Evolutionary conservation across 2,797 vertebrate genomes (phyloP).

Genomic region (Tolypeutes matacus): DNA sequence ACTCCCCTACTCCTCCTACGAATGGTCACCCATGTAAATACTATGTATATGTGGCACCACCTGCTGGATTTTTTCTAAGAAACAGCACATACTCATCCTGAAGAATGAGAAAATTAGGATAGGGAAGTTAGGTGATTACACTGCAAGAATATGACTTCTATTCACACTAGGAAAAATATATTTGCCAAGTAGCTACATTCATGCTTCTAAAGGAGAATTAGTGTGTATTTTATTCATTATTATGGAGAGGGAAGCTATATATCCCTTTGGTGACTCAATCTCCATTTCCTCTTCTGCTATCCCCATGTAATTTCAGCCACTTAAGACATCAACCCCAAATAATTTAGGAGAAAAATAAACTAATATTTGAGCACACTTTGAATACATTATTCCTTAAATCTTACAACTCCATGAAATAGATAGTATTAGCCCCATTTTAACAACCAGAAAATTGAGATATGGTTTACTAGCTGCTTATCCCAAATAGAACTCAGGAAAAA

Average conservation of each 20-base stretch:
- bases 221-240: neutral
- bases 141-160: neutral
- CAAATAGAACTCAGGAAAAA: neutral
- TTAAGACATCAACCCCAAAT: neutral
- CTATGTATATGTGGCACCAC: constrained; percentile 42
- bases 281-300: neutral
- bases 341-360: neutral
- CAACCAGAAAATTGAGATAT: neutral
- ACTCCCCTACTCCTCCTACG: neutral
- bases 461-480: neutral
- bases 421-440: neutral
- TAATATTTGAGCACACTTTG: neutral
- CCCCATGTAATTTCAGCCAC: neutral
- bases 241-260: neutral
- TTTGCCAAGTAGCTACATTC: neutral
- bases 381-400: neutral
- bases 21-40: neutral
- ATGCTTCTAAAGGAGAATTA: neutral
- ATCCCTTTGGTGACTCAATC: neutral
- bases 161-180: neutral
- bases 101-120: neutral
- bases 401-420: neutral
- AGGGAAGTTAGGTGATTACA: neutral
- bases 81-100: neutral
- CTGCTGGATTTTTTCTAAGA: constrained; percentile 50